Evolutionary conservation across 2,888 invertebrate species (phyloP).

Genomic region (Amphimallon solstitiale): DNA sequence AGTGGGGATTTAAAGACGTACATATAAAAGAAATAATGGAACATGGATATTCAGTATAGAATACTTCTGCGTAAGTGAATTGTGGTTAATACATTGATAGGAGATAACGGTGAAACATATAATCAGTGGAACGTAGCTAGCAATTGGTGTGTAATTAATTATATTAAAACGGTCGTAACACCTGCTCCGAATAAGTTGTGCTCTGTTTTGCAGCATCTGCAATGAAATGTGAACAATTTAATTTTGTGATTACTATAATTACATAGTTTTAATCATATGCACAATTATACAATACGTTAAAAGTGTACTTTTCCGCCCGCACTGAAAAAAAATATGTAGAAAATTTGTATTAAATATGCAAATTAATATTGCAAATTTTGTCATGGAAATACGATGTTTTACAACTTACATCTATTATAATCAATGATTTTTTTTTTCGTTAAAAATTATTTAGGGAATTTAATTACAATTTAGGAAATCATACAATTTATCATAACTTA

Average conservation of each 20-base stretch:
- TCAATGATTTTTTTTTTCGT: no score
- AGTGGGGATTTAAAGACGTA: constrained; percentile 23
- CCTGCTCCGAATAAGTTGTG: neutral
- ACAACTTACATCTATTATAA: no score
- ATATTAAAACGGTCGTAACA: constrained; percentile 2
- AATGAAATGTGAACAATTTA: neutral
- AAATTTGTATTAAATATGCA: no score
- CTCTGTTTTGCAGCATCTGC: neutral
- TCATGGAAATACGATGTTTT: no score
- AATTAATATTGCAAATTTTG: no score
- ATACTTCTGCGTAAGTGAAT: constrained; percentile 11
- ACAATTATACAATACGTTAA: no score
- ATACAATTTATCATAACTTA: no score
- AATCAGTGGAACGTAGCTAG: constrained; percentile 25
- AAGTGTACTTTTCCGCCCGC: no score
- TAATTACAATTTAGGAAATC: no score
- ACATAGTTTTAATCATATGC: neutral
- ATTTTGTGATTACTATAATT: constrained; percentile 2
- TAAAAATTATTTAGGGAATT: no score
- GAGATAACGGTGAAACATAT: constrained; percentile 17
- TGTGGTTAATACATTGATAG: constrained; percentile 2
- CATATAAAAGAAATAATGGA: constrained; percentile 30
- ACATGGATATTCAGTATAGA: constrained; percentile 17
- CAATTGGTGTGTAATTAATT: constrained; percentile 30
- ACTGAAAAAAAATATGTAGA: no score